Percentiles rank a stretch among this genome's conserved stretches.
Evolutionary conservation across 1,140 invertebrate species (phyloP).

Genomic region (Orchesella cincta): DNA sequence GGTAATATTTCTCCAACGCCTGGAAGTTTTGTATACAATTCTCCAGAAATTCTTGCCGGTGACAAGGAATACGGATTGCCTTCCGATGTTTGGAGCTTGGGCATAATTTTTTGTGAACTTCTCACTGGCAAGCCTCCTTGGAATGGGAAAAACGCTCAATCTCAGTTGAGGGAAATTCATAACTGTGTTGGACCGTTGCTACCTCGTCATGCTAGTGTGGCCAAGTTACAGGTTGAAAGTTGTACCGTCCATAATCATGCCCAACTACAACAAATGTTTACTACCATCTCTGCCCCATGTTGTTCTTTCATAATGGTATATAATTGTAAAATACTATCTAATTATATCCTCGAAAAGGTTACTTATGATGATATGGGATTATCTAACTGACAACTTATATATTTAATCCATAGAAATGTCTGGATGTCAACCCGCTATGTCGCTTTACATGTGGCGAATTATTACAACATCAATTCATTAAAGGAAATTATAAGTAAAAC

Average conservation of each 20-base stretch:
- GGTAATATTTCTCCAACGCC: background rate
- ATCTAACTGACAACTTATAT: too few relatives aligned
- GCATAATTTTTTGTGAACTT: slow-evolving; percentile 31
- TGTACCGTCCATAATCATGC: slow-evolving; percentile 10
- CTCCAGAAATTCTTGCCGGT: slow-evolving; percentile 34
- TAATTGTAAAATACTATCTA: background rate
- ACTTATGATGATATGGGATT: too few relatives aligned
- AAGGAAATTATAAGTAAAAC: background rate
- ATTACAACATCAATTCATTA: slow-evolving; percentile 8
- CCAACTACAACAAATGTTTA: slow-evolving; percentile 1
- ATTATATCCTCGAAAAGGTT: too few relatives aligned
- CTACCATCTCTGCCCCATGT: background rate
- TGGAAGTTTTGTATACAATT: slow-evolving; percentile 17
- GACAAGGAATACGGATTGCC: background rate
- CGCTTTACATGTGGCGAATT: slow-evolving; percentile 12
- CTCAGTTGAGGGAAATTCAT: slow-evolving; percentile 1
- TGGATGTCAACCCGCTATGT: slow-evolving; percentile 14
- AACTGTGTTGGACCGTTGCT: background rate
- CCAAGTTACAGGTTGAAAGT: background rate
- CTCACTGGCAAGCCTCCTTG: slow-evolving; percentile 28
- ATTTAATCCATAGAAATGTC: slow-evolving; percentile 13
- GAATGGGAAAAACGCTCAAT: slow-evolving; percentile 6
- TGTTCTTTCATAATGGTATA: slow-evolving; percentile 14
- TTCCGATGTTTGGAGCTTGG: slow-evolving; percentile 37
- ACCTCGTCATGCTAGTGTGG: background rate